Percentiles rank a stretch among this genome's conserved stretches.
Conservation (phyloP, 2,113 vertebrate species). For the Epinephelus cyanopodus region DNA sequence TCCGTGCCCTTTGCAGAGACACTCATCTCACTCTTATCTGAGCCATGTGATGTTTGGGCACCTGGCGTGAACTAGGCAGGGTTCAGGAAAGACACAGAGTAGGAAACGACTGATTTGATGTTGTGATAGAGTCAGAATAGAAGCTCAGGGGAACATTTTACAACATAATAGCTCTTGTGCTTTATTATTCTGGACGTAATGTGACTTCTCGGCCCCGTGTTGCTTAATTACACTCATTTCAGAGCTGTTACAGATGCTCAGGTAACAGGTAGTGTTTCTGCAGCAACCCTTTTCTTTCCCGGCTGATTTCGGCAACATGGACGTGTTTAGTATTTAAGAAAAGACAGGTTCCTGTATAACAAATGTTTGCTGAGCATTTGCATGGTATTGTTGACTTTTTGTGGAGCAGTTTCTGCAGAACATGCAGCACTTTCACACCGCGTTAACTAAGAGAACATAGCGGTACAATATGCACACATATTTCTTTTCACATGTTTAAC, state of each 20-base stretch:
- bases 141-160: not conserved
- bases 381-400: slow-evolving; percentile 51
- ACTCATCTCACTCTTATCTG: slow-evolving; percentile 65
- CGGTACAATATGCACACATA: slow-evolving; percentile 31
- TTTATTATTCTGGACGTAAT: not conserved
- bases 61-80: slow-evolving; percentile 37
- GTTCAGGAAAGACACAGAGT: slow-evolving; percentile 10
- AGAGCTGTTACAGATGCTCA: slow-evolving; percentile 36
- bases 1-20: slow-evolving; percentile 57
- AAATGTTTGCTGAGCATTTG: slow-evolving; percentile 47
- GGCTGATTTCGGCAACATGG: not conserved
- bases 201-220: not conserved
- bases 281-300: not conserved
- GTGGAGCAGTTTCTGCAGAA: slow-evolving; percentile 37
- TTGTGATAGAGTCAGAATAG: not conserved
- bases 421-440: slow-evolving; percentile 43
- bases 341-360: not conserved
- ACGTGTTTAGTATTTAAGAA: not conserved
- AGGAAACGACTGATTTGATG: slow-evolving; percentile 14
- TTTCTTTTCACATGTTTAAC: slow-evolving; percentile 68
- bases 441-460: slow-evolving; percentile 6
- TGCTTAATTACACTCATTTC: slow-evolving; percentile 41
- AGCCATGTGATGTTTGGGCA: slow-evolving; percentile 40
- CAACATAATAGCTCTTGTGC: slow-evolving; percentile 30
- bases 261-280: slow-evolving; percentile 43